Percentiles rank a stretch among this genome's conserved stretches.
Evolutionary conservation across 1,140 invertebrate species (phyloP).

Genomic region (Drosophila leontia): DNA sequence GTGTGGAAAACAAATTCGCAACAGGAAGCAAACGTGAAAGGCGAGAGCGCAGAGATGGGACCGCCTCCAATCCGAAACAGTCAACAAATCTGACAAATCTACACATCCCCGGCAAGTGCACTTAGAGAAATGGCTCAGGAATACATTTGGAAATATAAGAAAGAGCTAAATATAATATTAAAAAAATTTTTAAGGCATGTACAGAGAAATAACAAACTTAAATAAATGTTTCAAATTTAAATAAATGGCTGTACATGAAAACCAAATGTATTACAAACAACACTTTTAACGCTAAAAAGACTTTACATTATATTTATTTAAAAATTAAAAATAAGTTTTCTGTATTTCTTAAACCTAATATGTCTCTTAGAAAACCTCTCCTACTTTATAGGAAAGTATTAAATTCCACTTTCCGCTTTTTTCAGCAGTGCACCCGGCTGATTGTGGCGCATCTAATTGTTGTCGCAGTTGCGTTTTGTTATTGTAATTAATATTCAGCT

Average conservation of each 20-base stretch:
- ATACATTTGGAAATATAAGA: background rate
- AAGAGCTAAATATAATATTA: background rate
- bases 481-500: constrained; percentile 78
- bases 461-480: constrained; percentile 70
- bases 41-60: constrained; percentile 40
- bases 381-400: background rate
- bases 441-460: constrained; percentile 81
- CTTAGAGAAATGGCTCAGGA: background rate
- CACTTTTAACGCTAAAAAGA: too few species aligned
- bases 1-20: constrained; percentile 71
- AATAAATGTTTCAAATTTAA: too few species aligned
- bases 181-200: background rate
- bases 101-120: background rate
- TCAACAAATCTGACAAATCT: constrained; percentile 11
- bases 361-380: too few species aligned
- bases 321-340: too few species aligned
- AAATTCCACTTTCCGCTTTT: background rate
- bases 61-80: constrained; percentile 21
- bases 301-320: background rate
- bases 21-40: constrained; percentile 66
- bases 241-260: too few species aligned
- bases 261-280: too few species aligned
- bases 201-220: too few species aligned
- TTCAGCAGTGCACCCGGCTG: constrained; percentile 8
- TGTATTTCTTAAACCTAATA: background rate